Base-by-base conservation (phyloP, 2,888 invertebrate genomes). In the Tholera decimalis region DNA sequence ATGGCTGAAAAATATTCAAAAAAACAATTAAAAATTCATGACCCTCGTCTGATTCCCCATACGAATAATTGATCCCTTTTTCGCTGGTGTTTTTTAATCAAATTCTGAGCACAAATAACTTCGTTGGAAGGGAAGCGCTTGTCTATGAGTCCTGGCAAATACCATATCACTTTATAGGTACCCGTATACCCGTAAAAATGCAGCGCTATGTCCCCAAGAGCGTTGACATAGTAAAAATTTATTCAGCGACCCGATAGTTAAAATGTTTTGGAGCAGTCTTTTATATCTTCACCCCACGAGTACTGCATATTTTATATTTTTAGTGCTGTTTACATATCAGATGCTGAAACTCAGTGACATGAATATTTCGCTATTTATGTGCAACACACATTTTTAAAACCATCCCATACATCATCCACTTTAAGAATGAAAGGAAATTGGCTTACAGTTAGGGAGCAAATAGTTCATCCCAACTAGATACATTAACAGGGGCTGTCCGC, bases 161-260 rank as follows among this genome's bases (percentile, higher is more conserved):
- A 72, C 68, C 59, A 60, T 80, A 74, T 75, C 70, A 70, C 58
- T 73, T 77, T 72, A 78, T 72, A n/a, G n/a, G n/a, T n/a, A n/a
- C n/a, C n/a, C n/a, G n/a, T n/a, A n/a, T n/a, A n/a, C n/a, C n/a
- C n/a, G n/a, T 82, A 79, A 86, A 84, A 86, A 86, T 84, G 80
- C 78, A 86, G 51, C 66, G 53, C 57, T n/a, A 58, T 66, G 55
- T n/a, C 65, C 62, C 62, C 54, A 71, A 70, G 80, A 77, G 60
- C 70, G 77, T 59, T 73, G 71, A 78, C 77, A 71, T 63, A 73
- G 73, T 83, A 81, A 85, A 87, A 85, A 85, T 84, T 73, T 88
- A 89, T 85, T 78, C 82, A 47, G 66, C 84, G 85, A 86, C 86
- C 87, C 80, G 80, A 82, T 85, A 88, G 83, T 83, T 79, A 69